Base-by-base conservation (phyloP, 2,888 invertebrate species). In the Drosophila suboccidentalis region DNA sequence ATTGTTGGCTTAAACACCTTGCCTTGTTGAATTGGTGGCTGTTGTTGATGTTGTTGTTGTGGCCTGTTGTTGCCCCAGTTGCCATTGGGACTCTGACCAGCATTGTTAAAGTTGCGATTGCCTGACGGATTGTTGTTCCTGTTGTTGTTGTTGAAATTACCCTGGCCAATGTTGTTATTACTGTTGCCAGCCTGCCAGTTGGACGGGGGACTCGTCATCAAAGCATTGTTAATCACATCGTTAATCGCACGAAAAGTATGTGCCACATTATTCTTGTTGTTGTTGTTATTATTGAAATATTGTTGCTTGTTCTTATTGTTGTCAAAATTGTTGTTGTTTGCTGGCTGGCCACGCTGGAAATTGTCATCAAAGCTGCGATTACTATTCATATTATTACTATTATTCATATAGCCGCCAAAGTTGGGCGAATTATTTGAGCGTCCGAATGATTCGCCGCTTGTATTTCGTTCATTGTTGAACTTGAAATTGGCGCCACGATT, bases 101-200 rank as follows among this genome's bases (percentile, higher is more conserved):
- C 26, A 47, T 62, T 63, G 26, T 55, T 62, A 19, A 38, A 47
- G 15, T 57, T 47, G n/a, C 63, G 49, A 6, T 49, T 41, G 2
- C 17, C 50, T 3, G 3, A 29, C 29, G 29, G 29, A 8, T 29
- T 5, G 3, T 26, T 44, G 51, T 69, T 75, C 32, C 71, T 59
- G 39, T 36, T 50, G 26, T 26, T 26, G 22, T 22, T 22, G 22
- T 4, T 26, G 36, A 50, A 50, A 36, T 50, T 50, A 17, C 0
- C 19, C n/a, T 19, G 19, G n/a, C 36, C 36, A 22, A 36, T 36
- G 19, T 22, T 36, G 19, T 22, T 36, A 15, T 47, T 47, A n/a
- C 19, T 50, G 19, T 50, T 76, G 47, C 77, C 77, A 29, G 64
- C 63, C 39, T 69, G 77, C 77, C 73, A 77, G 39, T 64, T 68